phyloP scores from a whole-genome alignment of 2,113 vertebrate genomes.

The Paramisgurnus dabryanus region DNA sequence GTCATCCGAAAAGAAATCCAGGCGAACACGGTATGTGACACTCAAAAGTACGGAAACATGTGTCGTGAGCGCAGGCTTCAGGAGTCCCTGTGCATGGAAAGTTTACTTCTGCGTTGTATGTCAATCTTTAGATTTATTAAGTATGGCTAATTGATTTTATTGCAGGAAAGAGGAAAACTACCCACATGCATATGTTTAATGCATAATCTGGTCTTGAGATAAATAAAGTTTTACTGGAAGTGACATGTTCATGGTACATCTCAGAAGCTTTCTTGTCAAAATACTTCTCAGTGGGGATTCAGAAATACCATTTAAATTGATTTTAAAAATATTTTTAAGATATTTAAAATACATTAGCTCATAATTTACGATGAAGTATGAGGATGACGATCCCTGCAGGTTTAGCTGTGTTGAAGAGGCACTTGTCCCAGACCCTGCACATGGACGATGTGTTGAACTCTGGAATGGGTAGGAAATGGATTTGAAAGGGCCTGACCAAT shows the following conservation, averaged over 20 bases:
- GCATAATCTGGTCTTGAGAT: conserved; percentile 44
- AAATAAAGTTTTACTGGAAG: conserved; percentile 30
- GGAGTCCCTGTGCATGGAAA: conserved; percentile 36
- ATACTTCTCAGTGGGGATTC: conserved; percentile 12
- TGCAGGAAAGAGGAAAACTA: conserved; percentile 53
- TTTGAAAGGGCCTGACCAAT: conserved; percentile 64
- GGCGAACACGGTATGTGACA: conserved; percentile 11
- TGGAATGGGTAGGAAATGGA: conserved; percentile 61
- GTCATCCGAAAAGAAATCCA: conserved; percentile 25
- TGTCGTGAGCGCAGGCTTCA: conserved; percentile 29
- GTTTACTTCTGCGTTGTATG: conserved; percentile 34
- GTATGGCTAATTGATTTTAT: conserved; percentile 61
- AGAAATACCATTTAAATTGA: conserved; percentile 40
- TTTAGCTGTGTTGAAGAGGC: conserved; percentile 22
- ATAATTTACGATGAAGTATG: conserved; percentile 38
- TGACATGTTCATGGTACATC: conserved; percentile 5
- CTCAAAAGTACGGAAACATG: conserved; percentile 28
- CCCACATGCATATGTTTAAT: conserved; percentile 53
- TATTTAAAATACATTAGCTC: conserved; percentile 39
- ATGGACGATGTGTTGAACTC: conserved; percentile 54
- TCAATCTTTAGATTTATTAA: conserved; percentile 56
- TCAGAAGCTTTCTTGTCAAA: neutral
- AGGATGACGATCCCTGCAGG: conserved; percentile 37
- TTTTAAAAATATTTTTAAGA: too few relatives aligned
- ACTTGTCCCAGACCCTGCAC: conserved; percentile 27